Base-by-base conservation (phyloP, 2,888 invertebrate species). In the Cyclophora albipunctata region DNA sequence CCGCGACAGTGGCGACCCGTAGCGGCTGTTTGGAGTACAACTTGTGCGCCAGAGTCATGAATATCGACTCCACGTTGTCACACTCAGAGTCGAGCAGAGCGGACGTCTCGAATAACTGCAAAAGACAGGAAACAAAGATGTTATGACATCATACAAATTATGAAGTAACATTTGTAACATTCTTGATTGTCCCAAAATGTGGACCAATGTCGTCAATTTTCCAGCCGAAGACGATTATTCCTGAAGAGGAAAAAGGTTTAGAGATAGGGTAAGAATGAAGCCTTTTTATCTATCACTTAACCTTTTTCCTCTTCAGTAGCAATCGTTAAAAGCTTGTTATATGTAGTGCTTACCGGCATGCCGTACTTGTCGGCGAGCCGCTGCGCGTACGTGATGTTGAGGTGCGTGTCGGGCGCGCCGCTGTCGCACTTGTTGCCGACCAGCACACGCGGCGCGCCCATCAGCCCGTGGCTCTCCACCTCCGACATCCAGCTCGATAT, bases 401-500 rank as follows among this genome's bases (percentile, higher is more conserved):
- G 92, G 2, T 90, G 89, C 0, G 83, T 81, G 62, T 91, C 87
- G 0, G 87, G 75, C 3, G 91, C 86, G 44, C 87, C 86, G 59
- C 91, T 85, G 80, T 95, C 95, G 72, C 95, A 94, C 73, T 95
- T 95, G 81, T 95, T 95, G 5, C 95, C 95, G 2, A 95, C 93
- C 46, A 95, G 78, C 57, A 95, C 93, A 34, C 94, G 89, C 0
- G 95, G 95, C 5, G 94, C 88, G 3, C 83, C 83, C 66, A 87
- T 90, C 51, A 93, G 78, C 48, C 91, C 91, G 68, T 95, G 91
- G 5, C 90, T 87, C 64, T 93, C 91, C 64, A 94, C 93, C 72
- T 95, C 95, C 34, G 91, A 90, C 69, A 95, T 92, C 95, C 95
- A 96, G 47, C 90, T 90, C 3, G 91, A 90, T 71, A 96, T 89